Base-by-base conservation (phyloP, 1,140 invertebrate species). In the Diabrotica virgifera region DNA sequence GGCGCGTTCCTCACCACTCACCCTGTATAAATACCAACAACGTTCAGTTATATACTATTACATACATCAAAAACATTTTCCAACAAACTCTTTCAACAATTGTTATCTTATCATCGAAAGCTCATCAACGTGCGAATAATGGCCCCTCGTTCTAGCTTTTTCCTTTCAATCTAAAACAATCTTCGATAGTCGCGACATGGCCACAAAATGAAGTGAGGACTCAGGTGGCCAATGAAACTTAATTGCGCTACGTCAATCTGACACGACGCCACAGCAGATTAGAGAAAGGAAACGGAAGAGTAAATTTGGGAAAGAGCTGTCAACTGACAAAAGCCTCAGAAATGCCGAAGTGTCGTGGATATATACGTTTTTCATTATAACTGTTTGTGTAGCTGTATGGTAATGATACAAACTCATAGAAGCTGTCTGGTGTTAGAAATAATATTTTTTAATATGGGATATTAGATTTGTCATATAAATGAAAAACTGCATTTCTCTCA, bases 111-210 rank as follows among this genome's bases (percentile, higher is more conserved):
- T 55, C 36, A 13, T 55, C 53, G 8, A 55, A 14, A 24, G n/a
- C 9, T 14, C 53, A 35, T 55, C 53, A 55, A n/a, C 53, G 10
- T 13, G 10, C 53, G 24, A 55, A 13, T 55, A 24, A 55, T 24
- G 14, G 53, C 53, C 10, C 24, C 36, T 50, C 36, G 14, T 35
- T 55, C 9, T 55, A 13, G 10, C 13, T 35, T 35, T 24, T 55
- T 55, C 53, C 12, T 55, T 55, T 55, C 53, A 10, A 50, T 50
- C 5, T 13, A 55, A 14, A 55, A 55, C 53, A 55, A 55, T 55
- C 53, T 10, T 35, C 24, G 9, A 10, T 14, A 35, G 36, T 55
- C 36, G 53, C 36, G 55, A 57, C 36, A 36, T 57, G 55, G 36
- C 36, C 55, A 36, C 55, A 57, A 57, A 57, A 57, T 24, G 35